Conservation (phyloP, 2,797 vertebrate species). For the Paedocypris micromegethes region DNA sequence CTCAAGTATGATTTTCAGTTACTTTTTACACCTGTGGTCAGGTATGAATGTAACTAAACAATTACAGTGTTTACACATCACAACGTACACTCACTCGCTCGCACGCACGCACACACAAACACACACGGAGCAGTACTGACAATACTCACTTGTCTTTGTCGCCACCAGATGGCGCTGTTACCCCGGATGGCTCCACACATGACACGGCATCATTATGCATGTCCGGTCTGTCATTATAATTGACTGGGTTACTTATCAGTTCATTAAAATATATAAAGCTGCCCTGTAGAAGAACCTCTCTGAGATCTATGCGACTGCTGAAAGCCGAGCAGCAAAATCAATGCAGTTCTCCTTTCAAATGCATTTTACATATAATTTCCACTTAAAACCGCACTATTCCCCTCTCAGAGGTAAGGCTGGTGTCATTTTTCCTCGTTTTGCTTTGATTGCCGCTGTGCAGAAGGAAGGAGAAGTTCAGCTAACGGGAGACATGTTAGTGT, state of each 20-base stretch:
- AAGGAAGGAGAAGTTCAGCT: too few species aligned
- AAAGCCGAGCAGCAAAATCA: constrained; percentile 33
- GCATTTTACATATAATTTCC: constrained; percentile 24
- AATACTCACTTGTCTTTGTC: neutral
- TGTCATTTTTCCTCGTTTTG: too few species aligned
- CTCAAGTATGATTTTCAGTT: too few species aligned
- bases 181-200: constrained; percentile 25
- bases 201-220: constrained; percentile 33
- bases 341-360: constrained; percentile 6
- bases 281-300: constrained; percentile 2
- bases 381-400: constrained; percentile 11
- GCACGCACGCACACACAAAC: too few species aligned
- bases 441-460: too few species aligned
- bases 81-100: too few species aligned
- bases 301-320: constrained; percentile 26
- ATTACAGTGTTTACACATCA: too few species aligned
- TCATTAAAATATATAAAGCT: constrained; percentile 38
- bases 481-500: too few species aligned
- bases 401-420: constrained; percentile 15
- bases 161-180: constrained; percentile 49
- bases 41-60: too few species aligned
- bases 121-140: too few species aligned
- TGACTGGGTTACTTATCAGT: constrained; percentile 33
- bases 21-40: too few species aligned
- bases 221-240: constrained; percentile 28